Conservation (phyloP, 2,113 vertebrate species). For the Anhinga rufa region DNA sequence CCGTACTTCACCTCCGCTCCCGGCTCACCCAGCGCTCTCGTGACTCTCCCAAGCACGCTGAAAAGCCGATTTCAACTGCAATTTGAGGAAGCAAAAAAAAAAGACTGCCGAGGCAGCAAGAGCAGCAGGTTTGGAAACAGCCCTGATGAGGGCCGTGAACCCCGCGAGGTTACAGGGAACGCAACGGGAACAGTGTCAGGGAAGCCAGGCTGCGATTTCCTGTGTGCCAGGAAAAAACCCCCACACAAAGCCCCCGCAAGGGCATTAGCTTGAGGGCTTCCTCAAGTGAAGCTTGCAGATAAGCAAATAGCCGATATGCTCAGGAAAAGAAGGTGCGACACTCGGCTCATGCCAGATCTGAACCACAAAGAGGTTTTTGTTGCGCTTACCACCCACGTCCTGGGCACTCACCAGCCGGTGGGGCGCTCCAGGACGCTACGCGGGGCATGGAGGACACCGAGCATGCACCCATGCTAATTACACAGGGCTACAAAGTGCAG, state of each 20-base stretch:
- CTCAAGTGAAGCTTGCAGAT: not conserved
- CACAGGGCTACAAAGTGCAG: not conserved
- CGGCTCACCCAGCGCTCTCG: not conserved
- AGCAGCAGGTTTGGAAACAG: not conserved
- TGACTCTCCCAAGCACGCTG: not conserved
- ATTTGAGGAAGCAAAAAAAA: not conserved
- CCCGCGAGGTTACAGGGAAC: not conserved
- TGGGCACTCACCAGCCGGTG: not conserved
- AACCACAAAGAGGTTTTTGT: rapidly evolving
- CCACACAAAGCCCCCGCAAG: not conserved
- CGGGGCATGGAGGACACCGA: rapidly evolving
- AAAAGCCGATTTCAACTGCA: not conserved
- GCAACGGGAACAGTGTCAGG: not conserved
- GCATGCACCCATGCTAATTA: not conserved
- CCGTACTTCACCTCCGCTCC: rapidly evolving
- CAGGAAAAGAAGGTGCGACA: not conserved
- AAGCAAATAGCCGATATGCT: not conserved
- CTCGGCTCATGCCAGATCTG: not conserved
- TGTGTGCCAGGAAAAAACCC: not conserved
- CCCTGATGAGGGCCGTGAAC: not conserved
- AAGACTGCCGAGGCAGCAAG: not conserved
- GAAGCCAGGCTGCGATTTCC: not conserved
- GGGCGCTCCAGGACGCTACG: rapidly evolving
- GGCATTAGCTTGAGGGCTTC: not conserved
- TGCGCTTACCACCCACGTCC: not conserved